These are phyloP conservation scores for Conops quadrifasciatus DNA, from an alignment of 2,888 invertebrate genomes.

Conservation along the genomic window DNA sequence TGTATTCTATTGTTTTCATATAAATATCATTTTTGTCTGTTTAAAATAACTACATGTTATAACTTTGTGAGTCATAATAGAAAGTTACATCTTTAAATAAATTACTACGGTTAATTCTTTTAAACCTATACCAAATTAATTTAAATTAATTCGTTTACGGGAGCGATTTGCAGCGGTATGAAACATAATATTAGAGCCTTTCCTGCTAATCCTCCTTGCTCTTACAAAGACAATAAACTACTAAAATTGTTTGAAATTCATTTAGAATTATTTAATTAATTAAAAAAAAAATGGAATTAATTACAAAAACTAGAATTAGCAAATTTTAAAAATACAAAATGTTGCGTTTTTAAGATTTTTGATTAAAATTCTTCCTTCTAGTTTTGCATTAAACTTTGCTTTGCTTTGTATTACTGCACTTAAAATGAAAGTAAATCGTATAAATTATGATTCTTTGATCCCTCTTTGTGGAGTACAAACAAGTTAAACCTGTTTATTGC, in stretches of 20 bases:
- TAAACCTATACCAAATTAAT: slow-evolving; percentile 14
- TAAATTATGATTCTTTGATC: neutral
- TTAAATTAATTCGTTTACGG: neutral
- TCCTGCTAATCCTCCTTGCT: neutral
- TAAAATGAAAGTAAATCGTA: slow-evolving; percentile 15
- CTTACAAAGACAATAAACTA: neutral
- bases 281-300: slow-evolving; percentile 29
- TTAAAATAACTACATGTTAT: slow-evolving; percentile 11
- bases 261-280: slow-evolving; percentile 31
- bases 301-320: slow-evolving; percentile 33
- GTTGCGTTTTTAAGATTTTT: slow-evolving; percentile 37
- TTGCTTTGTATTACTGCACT: slow-evolving; percentile 3
- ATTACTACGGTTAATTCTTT: neutral
- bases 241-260: slow-evolving; percentile 27
- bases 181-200: neutral
- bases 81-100: neutral
- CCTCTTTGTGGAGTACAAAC: neutral
- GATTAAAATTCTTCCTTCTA: slow-evolving; percentile 14
- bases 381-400: neutral
- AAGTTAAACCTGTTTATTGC: slow-evolving; percentile 3
- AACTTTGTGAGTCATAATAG: slow-evolving; percentile 1
- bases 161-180: neutral
- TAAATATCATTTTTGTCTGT: slow-evolving; percentile 9
- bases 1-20: neutral
- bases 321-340: slow-evolving; percentile 40